These are phyloP conservation scores for Volucella inflata DNA, from an alignment of 2,888 invertebrate species.

Conservation along the genomic window DNA sequence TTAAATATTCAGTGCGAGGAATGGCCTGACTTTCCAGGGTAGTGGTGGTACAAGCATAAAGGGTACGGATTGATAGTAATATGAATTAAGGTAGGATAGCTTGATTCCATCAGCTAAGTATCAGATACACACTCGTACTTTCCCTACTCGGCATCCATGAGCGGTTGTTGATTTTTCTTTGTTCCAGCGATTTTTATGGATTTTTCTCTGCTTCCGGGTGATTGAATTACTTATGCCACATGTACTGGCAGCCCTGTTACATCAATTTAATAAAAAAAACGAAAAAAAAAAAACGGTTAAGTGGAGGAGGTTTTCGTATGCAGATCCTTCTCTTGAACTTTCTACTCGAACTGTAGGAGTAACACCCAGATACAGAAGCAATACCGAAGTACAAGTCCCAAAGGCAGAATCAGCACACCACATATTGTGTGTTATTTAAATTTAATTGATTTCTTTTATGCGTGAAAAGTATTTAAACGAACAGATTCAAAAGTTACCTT, in stretches of 20 bases:
- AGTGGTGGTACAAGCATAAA: neutral
- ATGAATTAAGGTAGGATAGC: conserved; percentile 26
- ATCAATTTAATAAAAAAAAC: conserved; percentile 8
- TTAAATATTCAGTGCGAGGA: conserved; percentile 49
- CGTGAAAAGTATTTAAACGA: conserved; percentile 29
- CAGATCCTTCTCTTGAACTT: neutral
- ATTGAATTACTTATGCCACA: conserved; percentile 72
- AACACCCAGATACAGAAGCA: too few relatives aligned
- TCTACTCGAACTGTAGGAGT: neutral
- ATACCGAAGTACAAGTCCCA: too few relatives aligned
- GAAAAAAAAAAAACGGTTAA: conserved; percentile 31
- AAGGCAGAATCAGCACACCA: neutral
- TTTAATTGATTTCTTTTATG: conserved; percentile 65
- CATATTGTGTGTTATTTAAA: conserved; percentile 52
- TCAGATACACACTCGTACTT: conserved; percentile 27
- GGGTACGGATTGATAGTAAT: conserved; percentile 2
- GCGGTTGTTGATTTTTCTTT: conserved; percentile 35
- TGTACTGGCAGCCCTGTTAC: conserved; percentile 28
- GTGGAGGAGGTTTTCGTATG: conserved; percentile 21
- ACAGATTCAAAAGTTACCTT: conserved; percentile 31
- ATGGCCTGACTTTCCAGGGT: neutral
- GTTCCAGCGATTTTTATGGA: conserved; percentile 53
- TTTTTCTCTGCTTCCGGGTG: conserved; percentile 69
- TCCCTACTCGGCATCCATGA: neutral
- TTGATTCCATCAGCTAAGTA: conserved; percentile 40